These are phyloP conservation scores for Drosophila biarmipes DNA, from an alignment of 1,140 invertebrate genomes.

Conservation along the genomic window DNA sequence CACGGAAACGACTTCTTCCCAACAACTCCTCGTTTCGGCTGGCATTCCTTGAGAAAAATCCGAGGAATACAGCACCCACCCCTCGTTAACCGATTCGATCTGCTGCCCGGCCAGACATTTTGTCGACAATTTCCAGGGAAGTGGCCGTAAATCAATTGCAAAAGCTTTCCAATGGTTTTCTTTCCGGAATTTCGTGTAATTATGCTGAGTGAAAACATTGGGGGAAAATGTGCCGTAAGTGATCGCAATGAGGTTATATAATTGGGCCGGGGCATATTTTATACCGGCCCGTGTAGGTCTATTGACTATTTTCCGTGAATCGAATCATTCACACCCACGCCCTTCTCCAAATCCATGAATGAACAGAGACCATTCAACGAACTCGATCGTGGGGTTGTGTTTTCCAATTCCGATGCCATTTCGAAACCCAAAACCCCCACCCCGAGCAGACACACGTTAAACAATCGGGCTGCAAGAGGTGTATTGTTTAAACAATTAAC, in stretches of 20 bases:
- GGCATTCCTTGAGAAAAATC: slow-evolving; percentile 30
- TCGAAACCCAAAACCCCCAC: slow-evolving; percentile 45
- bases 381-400: slow-evolving; percentile 18
- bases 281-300: slow-evolving; percentile 9
- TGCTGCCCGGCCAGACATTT: slow-evolving; percentile 73
- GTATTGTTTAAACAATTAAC: slow-evolving; percentile 80
- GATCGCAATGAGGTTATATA: slow-evolving; percentile 46
- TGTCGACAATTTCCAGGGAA: slow-evolving; percentile 83
- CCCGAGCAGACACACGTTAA: slow-evolving; percentile 23
- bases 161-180: slow-evolving; percentile 63
- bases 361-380: slow-evolving; percentile 65
- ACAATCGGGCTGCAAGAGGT: slow-evolving; percentile 44
- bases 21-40: slow-evolving; percentile 42
- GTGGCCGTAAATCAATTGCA: slow-evolving; percentile 78
- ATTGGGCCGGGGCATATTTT: slow-evolving; percentile 21
- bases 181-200: slow-evolving; percentile 66
- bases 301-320: slow-evolving; percentile 65
- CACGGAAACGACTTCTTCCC: slow-evolving; percentile 73
- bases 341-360: slow-evolving; percentile 57
- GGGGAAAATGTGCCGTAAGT: slow-evolving; percentile 5
- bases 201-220: slow-evolving; percentile 54
- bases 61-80: slow-evolving; percentile 12
- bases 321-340: slow-evolving; percentile 35
- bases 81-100: slow-evolving; percentile 23
- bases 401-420: slow-evolving; percentile 43